Evolutionary conservation across 2,113 vertebrate genomes (phyloP).

Genomic region (Saguinus midas): DNA sequence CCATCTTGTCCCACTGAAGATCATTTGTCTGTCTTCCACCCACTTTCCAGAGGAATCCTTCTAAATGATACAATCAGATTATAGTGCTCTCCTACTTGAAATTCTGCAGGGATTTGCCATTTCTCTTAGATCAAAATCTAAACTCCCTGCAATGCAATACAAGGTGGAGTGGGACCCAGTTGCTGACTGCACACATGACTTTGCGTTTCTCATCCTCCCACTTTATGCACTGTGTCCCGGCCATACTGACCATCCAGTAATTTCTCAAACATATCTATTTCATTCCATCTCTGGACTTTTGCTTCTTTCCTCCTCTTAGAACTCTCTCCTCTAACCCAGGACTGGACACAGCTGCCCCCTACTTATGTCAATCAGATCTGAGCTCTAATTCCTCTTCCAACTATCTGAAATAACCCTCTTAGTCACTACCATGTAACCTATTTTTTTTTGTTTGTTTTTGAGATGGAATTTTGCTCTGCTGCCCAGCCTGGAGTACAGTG

Average conservation of each 20-base stretch:
- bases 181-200: not conserved
- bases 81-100: not conserved
- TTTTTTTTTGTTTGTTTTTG: not conserved
- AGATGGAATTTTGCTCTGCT: too few relatives aligned
- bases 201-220: accelerated
- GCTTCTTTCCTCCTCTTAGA: not conserved
- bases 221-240: not conserved
- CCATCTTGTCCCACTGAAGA: not conserved
- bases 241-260: too few relatives aligned
- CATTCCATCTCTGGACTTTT: not conserved
- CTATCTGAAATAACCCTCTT: not conserved
- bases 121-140: not conserved
- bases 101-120: not conserved
- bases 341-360: not conserved
- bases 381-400: constrained; percentile 5
- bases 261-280: not conserved
- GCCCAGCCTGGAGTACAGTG: too few relatives aligned
- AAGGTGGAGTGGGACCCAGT: not conserved
- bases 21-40: not conserved
- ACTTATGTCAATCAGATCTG: not conserved
- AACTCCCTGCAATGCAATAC: not conserved
- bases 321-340: too few relatives aligned
- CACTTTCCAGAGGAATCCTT: not conserved
- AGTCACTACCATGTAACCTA: not conserved
- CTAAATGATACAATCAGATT: not conserved